Conservation (phyloP, 2,113 vertebrate species). For the Uropsilus gracilis region DNA sequence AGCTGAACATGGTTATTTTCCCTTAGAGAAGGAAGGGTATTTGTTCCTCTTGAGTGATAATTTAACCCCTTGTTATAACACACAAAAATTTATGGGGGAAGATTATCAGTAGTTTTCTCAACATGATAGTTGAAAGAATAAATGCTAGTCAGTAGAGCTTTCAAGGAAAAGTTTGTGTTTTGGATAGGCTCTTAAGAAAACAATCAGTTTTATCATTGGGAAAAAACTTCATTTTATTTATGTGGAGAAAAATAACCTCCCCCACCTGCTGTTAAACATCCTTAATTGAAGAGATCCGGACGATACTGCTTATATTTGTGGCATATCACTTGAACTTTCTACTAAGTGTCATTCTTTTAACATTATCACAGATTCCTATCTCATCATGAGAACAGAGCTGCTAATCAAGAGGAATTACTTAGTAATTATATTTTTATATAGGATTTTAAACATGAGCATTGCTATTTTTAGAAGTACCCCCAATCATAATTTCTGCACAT, state of each 20-base stretch:
- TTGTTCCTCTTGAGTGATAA: neutral
- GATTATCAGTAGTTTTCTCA: neutral
- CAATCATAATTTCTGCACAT: neutral
- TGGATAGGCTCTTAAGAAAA: neutral
- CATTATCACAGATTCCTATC: constrained; percentile 48
- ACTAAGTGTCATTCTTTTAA: constrained; percentile 60
- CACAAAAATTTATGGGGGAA: neutral
- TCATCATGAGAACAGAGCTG: constrained; percentile 32
- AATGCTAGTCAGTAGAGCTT: neutral
- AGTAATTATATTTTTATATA: constrained; percentile 71
- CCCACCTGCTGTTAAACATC: constrained; percentile 16
- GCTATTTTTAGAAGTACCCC: constrained; percentile 13
- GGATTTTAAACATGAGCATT: constrained; percentile 52
- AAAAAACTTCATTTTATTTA: constrained; percentile 27
- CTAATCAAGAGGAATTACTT: constrained; percentile 70
- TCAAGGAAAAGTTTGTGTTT: neutral
- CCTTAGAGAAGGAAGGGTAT: neutral
- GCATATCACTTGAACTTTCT: constrained; percentile 66
- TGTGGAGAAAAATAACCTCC: constrained; percentile 20
- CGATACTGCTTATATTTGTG: neutral
- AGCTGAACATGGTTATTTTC: neutral
- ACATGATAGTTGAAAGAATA: neutral
- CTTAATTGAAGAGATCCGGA: constrained; percentile 38
- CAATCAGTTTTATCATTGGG: neutral
- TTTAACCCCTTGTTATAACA: neutral